Base-by-base conservation (phyloP, 2,888 invertebrate species). In the Nomada hirtipes region DNA sequence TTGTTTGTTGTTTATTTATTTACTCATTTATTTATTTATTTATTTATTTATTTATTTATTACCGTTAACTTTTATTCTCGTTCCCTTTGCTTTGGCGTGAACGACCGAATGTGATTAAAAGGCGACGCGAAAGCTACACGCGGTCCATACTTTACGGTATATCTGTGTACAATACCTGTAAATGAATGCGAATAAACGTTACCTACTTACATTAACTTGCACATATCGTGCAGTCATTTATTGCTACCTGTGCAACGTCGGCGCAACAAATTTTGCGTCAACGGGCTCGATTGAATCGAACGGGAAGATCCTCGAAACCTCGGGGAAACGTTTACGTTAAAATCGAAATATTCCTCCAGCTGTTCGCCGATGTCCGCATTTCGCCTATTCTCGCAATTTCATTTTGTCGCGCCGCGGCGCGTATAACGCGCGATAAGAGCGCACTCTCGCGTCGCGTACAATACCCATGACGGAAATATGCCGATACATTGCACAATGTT, bases 121-220 rank as follows among this genome's bases (percentile, higher is more conserved):
- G 47, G 55, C 72, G 3, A 47, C 47, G 36, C 36, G 20, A 64
- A 44, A 44, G 61, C 18, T 52, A n/a, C 42, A 53, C 23, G 36
- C 26, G 52, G 29, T 53, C 60, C 74, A 69, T 72, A 60, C 73
- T 78, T 77, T 67, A 57, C 55, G 60, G 76, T 67, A 50, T 70
- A 64, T 53, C 64, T 74, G 71, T 84, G 84, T 86, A 78, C 75
- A 81, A 75, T 64, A 74, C 42, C 65, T 65, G 86, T 57, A 50
- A 79, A 61, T 72, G 36, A 86, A 87, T 85, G 79, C 87, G 79
- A 91, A 90, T 91, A 91, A 91, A 91, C 88, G 83, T 88, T 89
- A 90, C 73, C 80, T 77, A 76, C 86, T 91, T 91, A 88, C 85
- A 89, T 79, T 87, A 86, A 88, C 76, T 84, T 72, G 71, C 79